phyloP scores from a whole-genome alignment of 2,888 invertebrate species.

The Clunio marinus region DNA sequence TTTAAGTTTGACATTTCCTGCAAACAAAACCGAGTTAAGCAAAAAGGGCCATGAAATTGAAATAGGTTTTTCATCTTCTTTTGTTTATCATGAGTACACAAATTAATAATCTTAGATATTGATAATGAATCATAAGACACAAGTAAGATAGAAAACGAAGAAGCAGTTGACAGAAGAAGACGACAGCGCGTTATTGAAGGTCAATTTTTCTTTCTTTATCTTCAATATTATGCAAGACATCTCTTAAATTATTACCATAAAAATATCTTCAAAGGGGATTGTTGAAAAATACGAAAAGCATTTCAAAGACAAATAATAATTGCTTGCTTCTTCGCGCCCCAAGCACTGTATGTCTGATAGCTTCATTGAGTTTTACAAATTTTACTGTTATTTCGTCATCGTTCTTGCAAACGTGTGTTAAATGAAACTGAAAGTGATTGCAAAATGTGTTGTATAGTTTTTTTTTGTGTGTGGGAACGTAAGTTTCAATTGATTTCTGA shows the following conservation, averaged over 20 bases:
- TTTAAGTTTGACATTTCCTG: no score
- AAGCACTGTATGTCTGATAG: background rate
- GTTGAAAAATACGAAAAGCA: background rate
- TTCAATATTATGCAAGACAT: background rate
- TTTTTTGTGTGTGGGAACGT: no score
- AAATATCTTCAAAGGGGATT: background rate
- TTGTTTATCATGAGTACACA: background rate
- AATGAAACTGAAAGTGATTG: slow-evolving; percentile 1
- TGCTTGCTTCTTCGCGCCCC: no score
- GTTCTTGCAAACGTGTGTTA: background rate
- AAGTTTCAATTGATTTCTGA: no score
- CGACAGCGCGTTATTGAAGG: background rate
- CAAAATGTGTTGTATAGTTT: background rate
- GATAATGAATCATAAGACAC: background rate
- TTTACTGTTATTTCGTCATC: background rate
- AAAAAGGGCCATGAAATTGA: no score
- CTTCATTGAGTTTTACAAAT: background rate
- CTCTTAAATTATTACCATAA: background rate
- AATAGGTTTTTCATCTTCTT: no score
- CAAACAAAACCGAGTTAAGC: no score
- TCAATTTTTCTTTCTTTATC: slow-evolving; percentile 2
- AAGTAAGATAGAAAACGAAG: no score
- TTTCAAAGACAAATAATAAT: background rate
- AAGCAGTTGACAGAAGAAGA: no score
- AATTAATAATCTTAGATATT: background rate